These are phyloP conservation scores for Apodemia zela DNA, from an alignment of 2,888 invertebrate species.

Conservation along the genomic window DNA sequence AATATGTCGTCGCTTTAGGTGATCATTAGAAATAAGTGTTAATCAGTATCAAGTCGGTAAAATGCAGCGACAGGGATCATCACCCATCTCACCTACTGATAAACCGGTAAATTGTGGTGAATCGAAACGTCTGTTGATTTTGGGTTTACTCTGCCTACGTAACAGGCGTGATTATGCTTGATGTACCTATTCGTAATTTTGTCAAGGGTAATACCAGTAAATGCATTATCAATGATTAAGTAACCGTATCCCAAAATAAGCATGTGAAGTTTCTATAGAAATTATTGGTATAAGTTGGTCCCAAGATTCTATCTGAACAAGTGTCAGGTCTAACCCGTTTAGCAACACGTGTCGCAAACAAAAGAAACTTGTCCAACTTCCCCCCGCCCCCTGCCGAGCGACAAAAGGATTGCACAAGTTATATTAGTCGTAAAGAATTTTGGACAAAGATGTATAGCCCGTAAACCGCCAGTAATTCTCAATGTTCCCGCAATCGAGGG, in stretches of 20 bases:
- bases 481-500: constrained; percentile 74
- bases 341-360: constrained; percentile 77
- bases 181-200: too few relatives aligned
- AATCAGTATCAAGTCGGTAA: too few relatives aligned
- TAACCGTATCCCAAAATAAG: constrained; percentile 37
- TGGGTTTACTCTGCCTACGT: too few relatives aligned
- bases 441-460: constrained; percentile 75
- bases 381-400: constrained; percentile 47
- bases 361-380: constrained; percentile 67
- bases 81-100: too few relatives aligned
- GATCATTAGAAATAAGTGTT: too few relatives aligned
- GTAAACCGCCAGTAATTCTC: constrained; percentile 72
- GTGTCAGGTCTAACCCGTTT: constrained; percentile 75
- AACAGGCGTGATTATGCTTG: too few relatives aligned
- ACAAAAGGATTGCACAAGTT: constrained; percentile 78
- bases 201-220: too few relatives aligned
- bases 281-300: constrained; percentile 56
- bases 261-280: constrained; percentile 50
- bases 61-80: too few relatives aligned
- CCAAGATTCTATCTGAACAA: constrained; percentile 59
- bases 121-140: too few relatives aligned
- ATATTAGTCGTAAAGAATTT: constrained; percentile 78
- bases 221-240: too few relatives aligned
- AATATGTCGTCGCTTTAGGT: too few relatives aligned
- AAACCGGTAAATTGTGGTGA: too few relatives aligned